Percentiles rank a stretch among this genome's conserved stretches.
Evolutionary conservation across 2,888 invertebrate species (phyloP).

Genomic region (Spialia ferax): DNA sequence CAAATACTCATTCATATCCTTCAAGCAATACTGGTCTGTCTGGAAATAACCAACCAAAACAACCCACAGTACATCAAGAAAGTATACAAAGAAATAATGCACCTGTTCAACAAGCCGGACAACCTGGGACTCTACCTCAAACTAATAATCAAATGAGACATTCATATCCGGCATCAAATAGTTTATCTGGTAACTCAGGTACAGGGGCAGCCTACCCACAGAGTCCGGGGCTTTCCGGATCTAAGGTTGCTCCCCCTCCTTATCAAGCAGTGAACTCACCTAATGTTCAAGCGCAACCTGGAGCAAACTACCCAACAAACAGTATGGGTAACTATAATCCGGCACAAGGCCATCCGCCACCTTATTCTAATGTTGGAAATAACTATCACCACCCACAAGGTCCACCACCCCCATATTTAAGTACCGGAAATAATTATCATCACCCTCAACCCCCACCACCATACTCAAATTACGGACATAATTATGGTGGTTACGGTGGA

Average conservation of each 20-base stretch:
- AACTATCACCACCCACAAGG: constrained; percentile 66
- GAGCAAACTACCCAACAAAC: constrained; percentile 25
- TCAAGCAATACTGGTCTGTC: constrained; percentile 72
- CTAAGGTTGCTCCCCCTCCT: constrained; percentile 61
- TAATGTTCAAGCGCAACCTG: constrained; percentile 39
- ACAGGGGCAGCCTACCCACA: constrained; percentile 54
- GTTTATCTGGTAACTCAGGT: constrained; percentile 66
- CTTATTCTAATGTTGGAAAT: constrained; percentile 51
- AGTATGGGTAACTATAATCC: constrained; percentile 33
- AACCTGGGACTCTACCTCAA: constrained; percentile 42
- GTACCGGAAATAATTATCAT: constrained; percentile 62
- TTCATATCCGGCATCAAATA: constrained; percentile 70
- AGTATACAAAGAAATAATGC: constrained; percentile 67
- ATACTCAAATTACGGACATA: constrained; percentile 60
- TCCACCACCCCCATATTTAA: constrained; percentile 69
- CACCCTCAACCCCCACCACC: constrained; percentile 68
- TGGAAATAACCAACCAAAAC: constrained; percentile 64
- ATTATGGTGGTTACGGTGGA: constrained; percentile 56
- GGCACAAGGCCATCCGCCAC: constrained; percentile 44
- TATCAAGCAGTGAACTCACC: constrained; percentile 55
- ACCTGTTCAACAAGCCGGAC: constrained; percentile 55
- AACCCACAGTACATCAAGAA: constrained; percentile 64
- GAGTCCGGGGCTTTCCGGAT: constrained; percentile 56
- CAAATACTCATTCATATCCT: constrained; percentile 68
- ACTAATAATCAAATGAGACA: constrained; percentile 54